Evolutionary conservation across 2,888 invertebrate genomes (phyloP).

Genomic region (Megastigmus dorsalis): DNA sequence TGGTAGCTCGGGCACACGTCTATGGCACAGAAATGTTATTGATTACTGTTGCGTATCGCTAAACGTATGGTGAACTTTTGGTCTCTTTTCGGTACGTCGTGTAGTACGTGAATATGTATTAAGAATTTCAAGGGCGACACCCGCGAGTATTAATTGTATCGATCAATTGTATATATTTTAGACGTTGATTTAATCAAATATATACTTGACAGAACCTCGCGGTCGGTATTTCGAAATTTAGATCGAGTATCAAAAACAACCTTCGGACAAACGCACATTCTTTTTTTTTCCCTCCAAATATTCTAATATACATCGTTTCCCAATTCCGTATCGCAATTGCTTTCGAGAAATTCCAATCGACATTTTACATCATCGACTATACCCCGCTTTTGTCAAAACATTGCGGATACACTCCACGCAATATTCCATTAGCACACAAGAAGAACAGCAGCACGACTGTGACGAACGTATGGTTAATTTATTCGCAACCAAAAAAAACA

Average conservation of each 20-base stretch:
- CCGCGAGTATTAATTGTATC: not conserved
- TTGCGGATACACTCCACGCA: not conserved
- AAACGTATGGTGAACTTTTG: no score
- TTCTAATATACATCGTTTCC: slow-evolving; percentile 25
- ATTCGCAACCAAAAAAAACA: not conserved
- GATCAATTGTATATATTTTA: not conserved
- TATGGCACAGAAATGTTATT: no score
- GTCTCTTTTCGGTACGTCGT: no score
- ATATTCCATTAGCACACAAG: not conserved
- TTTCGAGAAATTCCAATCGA: slow-evolving; percentile 31
- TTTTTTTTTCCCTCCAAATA: slow-evolving; percentile 20
- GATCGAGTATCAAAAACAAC: not conserved
- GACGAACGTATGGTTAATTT: not conserved
- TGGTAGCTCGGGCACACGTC: no score
- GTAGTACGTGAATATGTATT: not conserved
- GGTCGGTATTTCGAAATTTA: slow-evolving; percentile 20
- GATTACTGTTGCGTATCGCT: no score
- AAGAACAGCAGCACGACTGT: not conserved
- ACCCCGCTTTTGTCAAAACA: slow-evolving; percentile 16
- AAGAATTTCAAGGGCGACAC: not conserved
- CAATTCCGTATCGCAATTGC: slow-evolving; percentile 39
- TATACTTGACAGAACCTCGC: slow-evolving; percentile 6
- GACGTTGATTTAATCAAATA: slow-evolving; percentile 6
- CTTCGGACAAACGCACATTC: not conserved
- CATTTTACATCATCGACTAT: slow-evolving; percentile 6